These are phyloP conservation scores for Harpagoxenus sublaevis DNA, from an alignment of 2,888 invertebrate genomes.

Conservation along the genomic window DNA sequence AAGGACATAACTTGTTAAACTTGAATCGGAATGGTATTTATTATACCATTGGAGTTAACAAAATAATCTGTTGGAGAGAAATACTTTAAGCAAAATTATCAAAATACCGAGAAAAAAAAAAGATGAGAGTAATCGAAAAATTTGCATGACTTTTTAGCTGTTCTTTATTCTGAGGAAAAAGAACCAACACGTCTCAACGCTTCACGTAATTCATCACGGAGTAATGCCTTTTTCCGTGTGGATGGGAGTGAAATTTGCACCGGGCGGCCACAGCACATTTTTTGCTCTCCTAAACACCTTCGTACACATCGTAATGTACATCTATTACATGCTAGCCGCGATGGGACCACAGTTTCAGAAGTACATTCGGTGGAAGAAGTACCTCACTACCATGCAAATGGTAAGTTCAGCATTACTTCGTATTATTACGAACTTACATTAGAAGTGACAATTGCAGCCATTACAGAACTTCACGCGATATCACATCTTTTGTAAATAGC, in stretches of 20 bases:
- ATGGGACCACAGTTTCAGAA: conserved; percentile 97
- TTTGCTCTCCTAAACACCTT: conserved; percentile 97
- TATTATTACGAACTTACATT: background rate
- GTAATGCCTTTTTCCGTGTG: conserved; percentile 98
- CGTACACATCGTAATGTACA: conserved; percentile 99
- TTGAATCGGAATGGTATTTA: background rate
- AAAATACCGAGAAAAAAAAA: background rate
- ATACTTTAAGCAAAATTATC: background rate
- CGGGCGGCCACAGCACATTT: conserved; percentile 98
- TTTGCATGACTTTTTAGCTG: conserved; percentile 86
- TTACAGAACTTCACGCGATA: background rate
- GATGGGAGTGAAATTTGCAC: conserved; percentile 98
- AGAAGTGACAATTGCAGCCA: background rate
- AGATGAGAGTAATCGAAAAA: background rate
- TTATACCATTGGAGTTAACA: background rate
- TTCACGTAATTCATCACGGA: conserved; percentile 98
- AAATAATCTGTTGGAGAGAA: background rate
- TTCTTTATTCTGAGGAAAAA: conserved; percentile 98
- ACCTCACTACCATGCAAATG: conserved; percentile 98
- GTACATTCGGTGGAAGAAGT: conserved; percentile 99
- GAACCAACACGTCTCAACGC: conserved; percentile 96
- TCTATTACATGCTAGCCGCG: conserved; percentile 98
- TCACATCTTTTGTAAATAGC: too few species aligned
- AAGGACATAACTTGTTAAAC: background rate
- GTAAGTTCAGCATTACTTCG: conserved; percentile 86